A percentile compares a stretch with the other conserved stretches of the same genome.
Conservation (phyloP, 2,797 vertebrate genomes). For the Hypotaenidia philippensis region DNA sequence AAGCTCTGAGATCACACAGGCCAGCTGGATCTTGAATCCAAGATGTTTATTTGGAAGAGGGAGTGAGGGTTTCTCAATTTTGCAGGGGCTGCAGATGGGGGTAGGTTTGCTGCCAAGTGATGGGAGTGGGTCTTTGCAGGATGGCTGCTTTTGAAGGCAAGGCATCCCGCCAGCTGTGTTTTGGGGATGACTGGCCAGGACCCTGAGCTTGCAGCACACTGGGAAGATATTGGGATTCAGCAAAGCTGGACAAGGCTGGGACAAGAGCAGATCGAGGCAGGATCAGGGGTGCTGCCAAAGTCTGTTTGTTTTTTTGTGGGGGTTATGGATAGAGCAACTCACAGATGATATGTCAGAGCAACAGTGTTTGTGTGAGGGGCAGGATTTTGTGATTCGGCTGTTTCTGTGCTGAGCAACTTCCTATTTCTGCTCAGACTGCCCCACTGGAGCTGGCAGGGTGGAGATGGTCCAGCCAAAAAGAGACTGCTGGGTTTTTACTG, state of each 20-base stretch:
- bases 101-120: not conserved
- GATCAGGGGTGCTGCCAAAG: conserved; percentile 13
- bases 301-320: not conserved
- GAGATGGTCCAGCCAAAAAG: not conserved
- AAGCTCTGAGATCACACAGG: conserved; percentile 56
- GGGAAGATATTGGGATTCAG: not conserved
- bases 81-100: conserved; percentile 47
- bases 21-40: conserved; percentile 60
- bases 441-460: not conserved
- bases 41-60: conserved; percentile 63
- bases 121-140: conserved; percentile 9
- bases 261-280: not conserved
- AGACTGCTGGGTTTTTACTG: not conserved
- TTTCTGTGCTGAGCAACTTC: not conserved
- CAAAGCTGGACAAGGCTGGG: not conserved
- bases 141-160: not conserved
- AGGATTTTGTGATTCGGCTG: not conserved
- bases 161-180: not conserved
- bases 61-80: conserved; percentile 50
- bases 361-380: not conserved
- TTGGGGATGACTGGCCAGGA: not conserved
- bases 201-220: not conserved
- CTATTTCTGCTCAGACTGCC: not conserved
- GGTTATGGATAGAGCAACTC: not conserved
- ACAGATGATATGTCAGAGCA: not conserved